A percentile compares a stretch with the other conserved stretches of the same genome.
Evolutionary conservation across 2,113 vertebrate species (phyloP).

Genomic region (Rhombomys opimus): DNA sequence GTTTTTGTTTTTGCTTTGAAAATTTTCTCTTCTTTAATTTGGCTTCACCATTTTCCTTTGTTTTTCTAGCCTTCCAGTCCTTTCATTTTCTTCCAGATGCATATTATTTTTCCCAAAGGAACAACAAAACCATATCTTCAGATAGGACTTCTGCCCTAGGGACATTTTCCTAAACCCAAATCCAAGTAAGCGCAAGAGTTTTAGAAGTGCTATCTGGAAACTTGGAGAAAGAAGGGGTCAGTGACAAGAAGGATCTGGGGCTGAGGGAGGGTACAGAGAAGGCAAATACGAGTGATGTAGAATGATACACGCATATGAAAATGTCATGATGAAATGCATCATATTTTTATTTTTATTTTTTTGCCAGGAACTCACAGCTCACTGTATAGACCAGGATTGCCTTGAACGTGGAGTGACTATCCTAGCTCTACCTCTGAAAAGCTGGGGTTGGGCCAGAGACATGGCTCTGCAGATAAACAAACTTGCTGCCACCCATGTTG

Average conservation of each 20-base stretch:
- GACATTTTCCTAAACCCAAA: conserved; percentile 20
- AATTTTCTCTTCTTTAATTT: conserved; percentile 14
- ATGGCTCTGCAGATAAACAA: neutral
- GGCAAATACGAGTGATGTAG: neutral
- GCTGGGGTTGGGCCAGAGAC: neutral
- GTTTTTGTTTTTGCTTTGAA: neutral
- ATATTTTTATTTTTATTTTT: neutral
- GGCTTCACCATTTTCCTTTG: neutral
- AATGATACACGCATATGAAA: neutral
- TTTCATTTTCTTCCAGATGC: neutral
- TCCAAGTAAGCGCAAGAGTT: conserved; percentile 18
- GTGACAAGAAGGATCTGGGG: neutral
- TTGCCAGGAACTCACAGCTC: neutral
- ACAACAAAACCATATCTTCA: neutral
- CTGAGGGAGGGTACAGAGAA: neutral
- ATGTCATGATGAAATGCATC: neutral
- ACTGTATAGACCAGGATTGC: neutral
- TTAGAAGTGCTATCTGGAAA: neutral
- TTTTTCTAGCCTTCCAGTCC: neutral
- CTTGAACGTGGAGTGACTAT: neutral
- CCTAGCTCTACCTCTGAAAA: neutral
- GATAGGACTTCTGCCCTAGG: neutral
- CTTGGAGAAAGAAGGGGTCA: neutral
- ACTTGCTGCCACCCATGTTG: neutral
- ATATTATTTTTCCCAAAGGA: conserved; percentile 19